Conservation (phyloP, 1,140 invertebrate genomes). For the Geopemphigus sp. region DNA sequence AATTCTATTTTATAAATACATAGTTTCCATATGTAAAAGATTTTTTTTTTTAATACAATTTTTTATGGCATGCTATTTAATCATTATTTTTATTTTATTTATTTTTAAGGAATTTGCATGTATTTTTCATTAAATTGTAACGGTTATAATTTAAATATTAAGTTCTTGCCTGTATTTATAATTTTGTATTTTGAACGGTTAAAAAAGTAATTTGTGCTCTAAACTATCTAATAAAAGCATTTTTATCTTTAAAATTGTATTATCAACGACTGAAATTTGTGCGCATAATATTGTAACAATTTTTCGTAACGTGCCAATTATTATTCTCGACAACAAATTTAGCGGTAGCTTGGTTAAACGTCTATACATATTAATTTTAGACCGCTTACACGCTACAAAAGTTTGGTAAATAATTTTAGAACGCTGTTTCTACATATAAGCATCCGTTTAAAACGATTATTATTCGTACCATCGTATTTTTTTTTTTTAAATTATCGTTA, state of each 20-base stretch:
- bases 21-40: conserved; percentile 4
- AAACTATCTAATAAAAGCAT: background rate
- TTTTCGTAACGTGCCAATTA: conserved; percentile 18
- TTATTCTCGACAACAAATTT: background rate
- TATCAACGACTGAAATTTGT: background rate
- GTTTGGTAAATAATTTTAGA: too few relatives aligned
- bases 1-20: background rate
- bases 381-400: background rate
- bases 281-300: background rate
- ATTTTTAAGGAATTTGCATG: conserved; percentile 10
- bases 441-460: background rate
- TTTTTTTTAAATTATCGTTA: background rate
- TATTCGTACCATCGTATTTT: conserved; percentile 3
- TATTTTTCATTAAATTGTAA: background rate
- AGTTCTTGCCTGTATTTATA: conserved; percentile 21
- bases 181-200: conserved; percentile 9
- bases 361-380: background rate
- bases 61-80: background rate
- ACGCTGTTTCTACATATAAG: background rate
- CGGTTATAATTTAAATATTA: background rate
- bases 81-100: background rate
- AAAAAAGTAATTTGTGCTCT: too few relatives aligned
- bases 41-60: background rate
- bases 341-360: background rate
- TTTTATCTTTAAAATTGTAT: background rate